A percentile compares a stretch with the other conserved stretches of the same genome.
These are phyloP conservation scores for Cryptus armator DNA, from an alignment of 2,888 invertebrate genomes.

Conservation along the genomic window DNA sequence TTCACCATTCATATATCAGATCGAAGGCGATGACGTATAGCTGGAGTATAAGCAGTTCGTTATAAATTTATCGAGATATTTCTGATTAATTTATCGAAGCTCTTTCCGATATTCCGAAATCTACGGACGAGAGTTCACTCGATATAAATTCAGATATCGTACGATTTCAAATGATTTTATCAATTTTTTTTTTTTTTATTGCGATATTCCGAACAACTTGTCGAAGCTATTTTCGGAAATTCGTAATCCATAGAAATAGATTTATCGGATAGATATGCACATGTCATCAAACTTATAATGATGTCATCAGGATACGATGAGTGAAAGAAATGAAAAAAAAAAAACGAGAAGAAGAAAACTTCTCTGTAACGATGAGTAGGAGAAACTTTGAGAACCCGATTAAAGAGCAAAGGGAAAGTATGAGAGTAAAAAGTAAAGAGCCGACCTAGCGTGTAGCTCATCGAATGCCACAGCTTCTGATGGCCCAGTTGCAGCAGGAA, in stretches of 20 bases:
- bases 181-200: too few species aligned
- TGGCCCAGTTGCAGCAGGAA: conserved; percentile 22
- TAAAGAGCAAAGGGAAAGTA: background rate
- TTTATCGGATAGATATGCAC: background rate
- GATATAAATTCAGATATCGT: too few species aligned
- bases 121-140: background rate
- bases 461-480: conserved; percentile 10
- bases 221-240: too few species aligned
- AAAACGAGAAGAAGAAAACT: background rate
- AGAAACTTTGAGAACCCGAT: conserved; percentile 32
- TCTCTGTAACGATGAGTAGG: conserved; percentile 17
- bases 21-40: too few species aligned
- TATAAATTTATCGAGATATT: too few species aligned
- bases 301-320: background rate
- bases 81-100: too few species aligned
- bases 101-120: background rate
- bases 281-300: conserved; percentile 12
- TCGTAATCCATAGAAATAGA: background rate
- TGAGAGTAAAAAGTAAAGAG: background rate
- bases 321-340: background rate
- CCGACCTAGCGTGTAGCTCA: conserved; percentile 21
- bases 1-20: too few species aligned
- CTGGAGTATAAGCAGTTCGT: too few species aligned
- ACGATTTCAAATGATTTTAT: too few species aligned
- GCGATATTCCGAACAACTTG: too few species aligned